These are phyloP conservation scores for Diorhabda sublineata DNA, from an alignment of 1,140 invertebrate species.

Conservation along the genomic window DNA sequence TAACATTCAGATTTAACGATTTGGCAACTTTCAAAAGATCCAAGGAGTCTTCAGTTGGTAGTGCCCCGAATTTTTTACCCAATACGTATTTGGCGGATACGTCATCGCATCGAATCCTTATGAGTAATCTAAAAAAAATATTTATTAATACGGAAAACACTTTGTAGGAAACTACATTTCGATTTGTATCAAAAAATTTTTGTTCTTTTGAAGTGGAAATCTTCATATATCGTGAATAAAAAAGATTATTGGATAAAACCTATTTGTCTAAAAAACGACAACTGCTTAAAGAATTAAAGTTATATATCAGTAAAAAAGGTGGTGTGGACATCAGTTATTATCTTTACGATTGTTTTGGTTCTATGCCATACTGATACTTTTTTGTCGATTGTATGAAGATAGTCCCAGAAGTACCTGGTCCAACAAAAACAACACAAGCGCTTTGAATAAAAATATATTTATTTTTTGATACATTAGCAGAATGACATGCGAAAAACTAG, in stretches of 20 bases:
- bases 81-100: conserved; percentile 81
- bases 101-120: conserved; percentile 89
- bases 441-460: too few species aligned
- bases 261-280: not conserved
- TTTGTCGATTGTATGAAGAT: too few species aligned
- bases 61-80: conserved; percentile 93
- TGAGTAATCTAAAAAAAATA: conserved; percentile 63
- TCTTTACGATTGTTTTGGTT: too few species aligned
- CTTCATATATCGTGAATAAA: not conserved
- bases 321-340: too few species aligned
- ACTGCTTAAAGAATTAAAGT: too few species aligned
- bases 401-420: too few species aligned
- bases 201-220: not conserved
- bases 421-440: too few species aligned
- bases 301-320: too few species aligned
- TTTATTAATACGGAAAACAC: too few species aligned
- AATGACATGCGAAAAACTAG: too few species aligned
- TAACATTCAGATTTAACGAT: conserved; percentile 65
- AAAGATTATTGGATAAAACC: not conserved
- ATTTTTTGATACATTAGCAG: too few species aligned
- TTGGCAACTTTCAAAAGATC: conserved; percentile 72
- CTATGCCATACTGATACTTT: too few species aligned
- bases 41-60: conserved; percentile 71
- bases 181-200: not conserved
- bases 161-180: not conserved